These are phyloP conservation scores for Holothuria glaberrima DNA, from an alignment of 35 echinoderm and acorn worm genomes.

Conservation along the genomic window DNA sequence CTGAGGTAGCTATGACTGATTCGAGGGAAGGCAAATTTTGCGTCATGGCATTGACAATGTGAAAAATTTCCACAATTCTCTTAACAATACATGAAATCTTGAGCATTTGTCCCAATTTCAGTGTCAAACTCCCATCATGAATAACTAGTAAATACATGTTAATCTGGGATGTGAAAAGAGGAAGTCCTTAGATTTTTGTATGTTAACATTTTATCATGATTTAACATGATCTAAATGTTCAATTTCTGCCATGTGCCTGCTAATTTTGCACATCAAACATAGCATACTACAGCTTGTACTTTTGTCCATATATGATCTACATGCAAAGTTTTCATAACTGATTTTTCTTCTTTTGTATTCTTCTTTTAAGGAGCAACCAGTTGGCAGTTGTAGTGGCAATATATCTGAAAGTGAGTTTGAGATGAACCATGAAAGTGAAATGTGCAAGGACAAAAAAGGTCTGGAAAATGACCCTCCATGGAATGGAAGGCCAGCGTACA, in stretches of 20 bases:
- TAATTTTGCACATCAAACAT: not conserved
- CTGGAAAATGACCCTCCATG: not conserved
- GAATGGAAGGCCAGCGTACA: not conserved
- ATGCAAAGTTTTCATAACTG: not conserved
- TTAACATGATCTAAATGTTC: not conserved
- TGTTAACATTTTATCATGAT: not conserved
- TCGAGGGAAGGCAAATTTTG: no score
- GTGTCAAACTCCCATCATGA: no score
- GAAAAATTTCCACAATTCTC: no score
- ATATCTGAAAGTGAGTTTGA: slow-evolving; percentile 17
- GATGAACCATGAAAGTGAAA: slow-evolving; percentile 18
- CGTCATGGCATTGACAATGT: no score
- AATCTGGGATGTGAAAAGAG: no score
- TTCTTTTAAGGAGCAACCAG: slow-evolving; percentile 24
- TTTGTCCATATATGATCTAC: not conserved
- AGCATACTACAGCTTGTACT: not conserved
- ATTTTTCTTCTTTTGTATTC: not conserved
- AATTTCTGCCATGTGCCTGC: not conserved
- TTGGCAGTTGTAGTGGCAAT: not conserved
- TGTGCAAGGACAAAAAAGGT: not conserved
- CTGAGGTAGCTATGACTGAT: no score
- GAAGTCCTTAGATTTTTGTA: no score
- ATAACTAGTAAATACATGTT: no score
- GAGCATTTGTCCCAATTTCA: no score
- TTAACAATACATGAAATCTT: no score